A percentile compares a stretch with the other conserved stretches of the same genome.
Conservation (phyloP, 2,113 vertebrate genomes). For the Callocephalon fimbriatum region DNA sequence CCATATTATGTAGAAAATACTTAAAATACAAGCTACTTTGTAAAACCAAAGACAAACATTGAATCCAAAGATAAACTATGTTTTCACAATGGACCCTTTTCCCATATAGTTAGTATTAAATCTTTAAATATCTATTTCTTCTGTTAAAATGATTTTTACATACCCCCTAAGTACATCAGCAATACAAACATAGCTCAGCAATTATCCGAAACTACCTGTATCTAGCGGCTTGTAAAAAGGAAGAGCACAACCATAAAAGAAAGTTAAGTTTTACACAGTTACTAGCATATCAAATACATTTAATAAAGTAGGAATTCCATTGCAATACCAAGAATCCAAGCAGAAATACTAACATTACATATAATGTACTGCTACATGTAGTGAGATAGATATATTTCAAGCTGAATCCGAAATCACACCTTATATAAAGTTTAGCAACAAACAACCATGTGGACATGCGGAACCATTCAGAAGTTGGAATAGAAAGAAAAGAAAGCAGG, state of each 20-base stretch:
- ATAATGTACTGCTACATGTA: conserved; percentile 88
- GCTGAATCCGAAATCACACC: conserved; percentile 82
- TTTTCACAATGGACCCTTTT: conserved; percentile 89
- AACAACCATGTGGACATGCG: conserved; percentile 85
- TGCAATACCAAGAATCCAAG: conserved; percentile 86
- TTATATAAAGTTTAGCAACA: conserved; percentile 87
- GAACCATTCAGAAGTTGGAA: conserved; percentile 82
- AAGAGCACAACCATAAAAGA: conserved; percentile 81
- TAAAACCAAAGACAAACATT: conserved; percentile 92
- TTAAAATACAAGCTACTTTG: conserved; percentile 92
- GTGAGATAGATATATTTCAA: conserved; percentile 86
- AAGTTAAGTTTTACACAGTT: conserved; percentile 83
- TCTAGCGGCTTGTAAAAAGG: conserved; percentile 84
- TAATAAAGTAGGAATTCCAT: conserved; percentile 84
- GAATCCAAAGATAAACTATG: conserved; percentile 90
- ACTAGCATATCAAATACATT: conserved; percentile 89
- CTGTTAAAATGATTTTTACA: conserved; percentile 90
- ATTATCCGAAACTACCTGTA: conserved; percentile 85
- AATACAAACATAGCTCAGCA: conserved; percentile 87
- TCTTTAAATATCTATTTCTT: conserved; percentile 89
- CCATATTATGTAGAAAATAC: conserved; percentile 91
- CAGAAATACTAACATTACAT: conserved; percentile 87
- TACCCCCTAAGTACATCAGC: conserved; percentile 86
- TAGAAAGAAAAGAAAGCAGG: conserved; percentile 77
- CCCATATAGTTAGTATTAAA: conserved; percentile 89